Percentiles rank a stretch among this genome's conserved stretches.
Evolutionary conservation across 2,797 vertebrate species (phyloP).

Genomic region (Dermochelys coriacea): DNA sequence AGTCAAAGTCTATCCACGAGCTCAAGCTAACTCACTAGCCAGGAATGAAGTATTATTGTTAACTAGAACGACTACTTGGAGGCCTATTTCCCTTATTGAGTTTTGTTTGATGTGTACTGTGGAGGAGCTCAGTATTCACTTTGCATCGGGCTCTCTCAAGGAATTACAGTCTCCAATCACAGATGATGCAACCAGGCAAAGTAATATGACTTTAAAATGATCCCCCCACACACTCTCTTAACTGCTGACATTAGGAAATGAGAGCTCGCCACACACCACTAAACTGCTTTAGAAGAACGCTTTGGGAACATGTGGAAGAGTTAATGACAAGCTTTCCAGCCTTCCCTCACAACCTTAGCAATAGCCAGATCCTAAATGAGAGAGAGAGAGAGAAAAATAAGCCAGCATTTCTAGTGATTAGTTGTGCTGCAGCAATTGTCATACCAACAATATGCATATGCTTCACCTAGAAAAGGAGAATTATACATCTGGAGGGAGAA

Average conservation of each 20-base stretch:
- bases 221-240: conserved; percentile 9
- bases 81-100: accelerated
- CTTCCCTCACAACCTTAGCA: neutral
- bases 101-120: neutral
- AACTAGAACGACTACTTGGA: neutral
- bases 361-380: conserved; percentile 50
- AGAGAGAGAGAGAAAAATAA: neutral
- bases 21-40: neutral
- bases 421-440: neutral
- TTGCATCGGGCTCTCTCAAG: conserved; percentile 25
- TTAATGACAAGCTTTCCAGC: conserved; percentile 45
- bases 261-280: conserved; percentile 17
- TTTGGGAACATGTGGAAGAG: conserved; percentile 54
- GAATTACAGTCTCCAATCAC: conserved; percentile 2
- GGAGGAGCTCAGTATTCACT: neutral
- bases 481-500: neutral
- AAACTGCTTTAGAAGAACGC: conserved; percentile 70
- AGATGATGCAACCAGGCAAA: conserved; percentile 34
- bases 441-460: conserved; percentile 14
- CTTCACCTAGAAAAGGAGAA: neutral
- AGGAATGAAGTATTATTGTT: neutral
- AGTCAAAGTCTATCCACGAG: neutral
- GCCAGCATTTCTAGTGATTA: neutral
- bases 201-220: conserved; percentile 42
- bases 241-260: conserved; percentile 47